Base-by-base conservation (phyloP, 2,113 vertebrate genomes). In the Cyanoderma ruficeps region DNA sequence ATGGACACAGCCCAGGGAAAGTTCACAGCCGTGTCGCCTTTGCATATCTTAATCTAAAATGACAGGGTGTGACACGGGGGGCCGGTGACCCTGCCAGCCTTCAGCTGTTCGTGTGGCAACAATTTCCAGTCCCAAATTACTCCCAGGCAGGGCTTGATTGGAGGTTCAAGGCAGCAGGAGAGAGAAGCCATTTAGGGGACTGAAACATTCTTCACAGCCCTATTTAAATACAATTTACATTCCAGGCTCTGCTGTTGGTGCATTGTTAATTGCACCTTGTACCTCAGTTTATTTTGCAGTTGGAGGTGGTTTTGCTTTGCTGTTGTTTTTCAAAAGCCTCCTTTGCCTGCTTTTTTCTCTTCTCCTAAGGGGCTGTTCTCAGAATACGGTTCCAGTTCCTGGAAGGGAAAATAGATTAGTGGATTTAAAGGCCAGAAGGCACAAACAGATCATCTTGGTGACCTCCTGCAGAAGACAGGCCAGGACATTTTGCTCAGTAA, bases 41-140 rank as follows among this genome's bases (percentile, higher is more conserved):
- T 99, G 99, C 99, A 98, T 98, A 99, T 99, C 99, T 99, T 99
- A 99, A 99, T 99, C 98, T 97, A 96, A 99, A 99, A 98, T 99
- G 99, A 99, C 99, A 99, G 99, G 98, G 96, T 98, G 98, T 99
- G 99, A 99, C 99, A 99, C 94, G 85, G 97, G 97, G 97, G 98
- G 98, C 97, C 98, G 95, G 97, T 98, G 98, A 99, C 98, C 99
- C 98, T 98, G 98, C 98, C 98, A 98, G 98, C 96, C 96, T 98
- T 98, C 97, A 98, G 97, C 98, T 98, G 98, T 96, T 98, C 98
- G 98, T 98, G 98, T 98, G 98, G 98, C 98, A 99, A 98, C 98
- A 98, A 98, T 99, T 99, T 99, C 98, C 98, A 98, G 98, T 97
- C 96, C 98, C 98, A 98, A 99, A 99, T 99, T 98, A 98, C 98